These are phyloP conservation scores for Lasioglossum figueresi DNA, from an alignment of 2,888 invertebrate species.

Conservation along the genomic window DNA sequence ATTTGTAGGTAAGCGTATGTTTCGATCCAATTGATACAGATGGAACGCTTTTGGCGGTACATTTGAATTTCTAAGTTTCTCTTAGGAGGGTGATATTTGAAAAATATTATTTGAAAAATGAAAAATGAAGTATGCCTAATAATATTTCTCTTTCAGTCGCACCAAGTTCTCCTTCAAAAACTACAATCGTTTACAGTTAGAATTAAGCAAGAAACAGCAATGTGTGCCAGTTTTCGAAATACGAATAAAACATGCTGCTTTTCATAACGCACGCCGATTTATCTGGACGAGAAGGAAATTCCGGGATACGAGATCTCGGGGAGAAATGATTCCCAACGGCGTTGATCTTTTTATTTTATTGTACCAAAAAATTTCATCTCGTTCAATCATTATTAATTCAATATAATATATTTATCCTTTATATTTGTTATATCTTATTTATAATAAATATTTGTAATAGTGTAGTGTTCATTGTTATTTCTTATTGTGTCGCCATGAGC, in stretches of 20 bases:
- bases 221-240: too few relatives aligned
- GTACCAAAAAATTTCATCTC: constrained; percentile 80
- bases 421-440: constrained; percentile 74
- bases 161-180: too few relatives aligned
- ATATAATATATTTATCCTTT: constrained; percentile 78
- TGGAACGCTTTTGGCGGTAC: constrained; percentile 10
- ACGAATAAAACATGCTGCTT: background rate
- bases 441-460: constrained; percentile 75
- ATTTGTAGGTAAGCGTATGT: background rate
- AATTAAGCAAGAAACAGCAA: too few relatives aligned
- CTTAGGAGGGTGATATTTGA: too few relatives aligned
- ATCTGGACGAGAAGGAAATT: background rate
- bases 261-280: background rate
- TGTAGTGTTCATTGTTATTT: constrained; percentile 76
- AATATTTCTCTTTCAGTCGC: too few relatives aligned
- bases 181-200: too few relatives aligned
- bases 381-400: constrained; percentile 77
- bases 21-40: background rate
- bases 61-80: background rate
- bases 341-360: constrained; percentile 76
- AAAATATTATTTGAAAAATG: too few relatives aligned
- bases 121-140: too few relatives aligned
- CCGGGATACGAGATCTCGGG: constrained; percentile 2
- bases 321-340: constrained; percentile 40
- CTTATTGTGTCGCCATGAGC: constrained; percentile 73